Percentiles rank a stretch among this genome's conserved stretches.
phyloP scores from a whole-genome alignment of 2,797 vertebrate species.

The Pangasius krempfi region DNA sequence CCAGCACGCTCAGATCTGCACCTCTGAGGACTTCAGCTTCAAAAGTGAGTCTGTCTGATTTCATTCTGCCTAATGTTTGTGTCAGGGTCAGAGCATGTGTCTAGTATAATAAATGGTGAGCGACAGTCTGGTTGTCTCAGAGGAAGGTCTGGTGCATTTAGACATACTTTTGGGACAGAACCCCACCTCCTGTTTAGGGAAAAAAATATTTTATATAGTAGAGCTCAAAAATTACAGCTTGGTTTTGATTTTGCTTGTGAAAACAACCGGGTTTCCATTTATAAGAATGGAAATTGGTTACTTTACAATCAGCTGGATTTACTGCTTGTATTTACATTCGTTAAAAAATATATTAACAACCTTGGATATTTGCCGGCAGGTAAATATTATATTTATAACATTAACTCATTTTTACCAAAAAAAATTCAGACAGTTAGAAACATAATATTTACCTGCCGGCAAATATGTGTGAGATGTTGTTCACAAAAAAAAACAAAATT shows the following conservation, averaged over 20 bases:
- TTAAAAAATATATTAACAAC: too few species aligned
- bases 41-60: conserved; percentile 11
- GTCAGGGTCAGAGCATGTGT: background rate
- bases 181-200: background rate
- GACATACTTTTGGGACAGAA: background rate
- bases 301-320: background rate
- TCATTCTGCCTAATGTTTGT: background rate
- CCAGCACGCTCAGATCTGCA: conserved; percentile 62
- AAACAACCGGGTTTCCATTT: background rate
- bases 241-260: background rate
- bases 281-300: background rate
- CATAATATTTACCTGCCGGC: too few species aligned
- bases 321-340: background rate
- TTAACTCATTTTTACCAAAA: too few species aligned
- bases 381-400: too few species aligned
- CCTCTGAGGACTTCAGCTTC: background rate
- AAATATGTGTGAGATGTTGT: too few species aligned
- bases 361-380: too few species aligned
- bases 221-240: background rate
- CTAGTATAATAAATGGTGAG: background rate
- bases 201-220: background rate
- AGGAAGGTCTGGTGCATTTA: background rate
- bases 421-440: too few species aligned
- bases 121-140: background rate
- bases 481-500: too few species aligned